phyloP scores from a whole-genome alignment of 2,888 invertebrate species.

The Spodoptera exigua region DNA sequence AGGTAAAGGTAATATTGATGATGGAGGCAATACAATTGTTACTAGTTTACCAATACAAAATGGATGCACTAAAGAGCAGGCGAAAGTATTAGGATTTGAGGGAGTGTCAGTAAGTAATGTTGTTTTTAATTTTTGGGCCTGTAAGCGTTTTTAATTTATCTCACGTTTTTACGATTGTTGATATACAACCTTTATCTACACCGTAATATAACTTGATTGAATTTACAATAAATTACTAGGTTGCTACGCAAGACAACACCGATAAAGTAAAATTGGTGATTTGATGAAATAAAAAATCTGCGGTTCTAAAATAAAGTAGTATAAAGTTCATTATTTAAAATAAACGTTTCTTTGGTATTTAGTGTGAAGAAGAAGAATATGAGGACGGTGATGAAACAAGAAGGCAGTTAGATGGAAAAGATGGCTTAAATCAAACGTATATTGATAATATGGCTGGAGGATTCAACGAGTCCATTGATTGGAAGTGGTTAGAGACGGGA shows the following conservation, averaged over 20 bases:
- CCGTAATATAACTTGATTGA: too few species aligned
- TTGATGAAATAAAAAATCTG: too few species aligned
- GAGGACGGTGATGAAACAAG: neutral
- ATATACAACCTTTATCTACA: too few species aligned
- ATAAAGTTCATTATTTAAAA: neutral
- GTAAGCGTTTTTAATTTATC: too few species aligned
- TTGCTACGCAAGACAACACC: too few species aligned
- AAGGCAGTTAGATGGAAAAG: neutral
- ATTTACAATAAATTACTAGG: too few species aligned
- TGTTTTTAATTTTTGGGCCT: neutral
- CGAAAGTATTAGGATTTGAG: constrained; percentile 38
- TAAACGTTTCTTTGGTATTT: constrained; percentile 5
- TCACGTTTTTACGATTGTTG: too few species aligned
- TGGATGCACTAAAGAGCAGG: constrained; percentile 22
- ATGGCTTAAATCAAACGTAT: neutral
- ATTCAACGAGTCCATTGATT: neutral
- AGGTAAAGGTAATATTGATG: constrained; percentile 55
- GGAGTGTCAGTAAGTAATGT: constrained; percentile 31
- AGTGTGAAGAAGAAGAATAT: constrained; percentile 19
- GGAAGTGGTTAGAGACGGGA: neutral
- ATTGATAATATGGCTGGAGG: too few species aligned
- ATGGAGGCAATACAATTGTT: constrained; percentile 18
- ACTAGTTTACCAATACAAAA: constrained; percentile 22
- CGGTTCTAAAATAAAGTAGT: neutral
- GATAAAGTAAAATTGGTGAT: too few species aligned